Evolutionary conservation across 2,113 vertebrate species (phyloP).

Genomic region (Aleadryas rufinucha): DNA sequence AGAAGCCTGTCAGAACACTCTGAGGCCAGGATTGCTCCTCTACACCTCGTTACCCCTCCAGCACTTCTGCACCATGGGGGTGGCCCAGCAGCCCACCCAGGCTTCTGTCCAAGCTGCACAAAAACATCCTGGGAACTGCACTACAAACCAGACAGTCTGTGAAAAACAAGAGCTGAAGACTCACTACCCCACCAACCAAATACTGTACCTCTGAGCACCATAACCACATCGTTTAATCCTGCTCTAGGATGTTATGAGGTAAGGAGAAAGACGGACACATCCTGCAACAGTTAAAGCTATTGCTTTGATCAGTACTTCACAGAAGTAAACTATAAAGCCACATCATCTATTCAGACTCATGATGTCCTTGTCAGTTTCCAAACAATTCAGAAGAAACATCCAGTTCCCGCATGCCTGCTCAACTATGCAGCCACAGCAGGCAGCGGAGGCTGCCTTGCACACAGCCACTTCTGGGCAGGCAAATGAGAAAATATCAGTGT

Average conservation of each 20-base stretch:
- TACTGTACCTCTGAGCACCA: not conserved
- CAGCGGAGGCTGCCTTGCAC: not conserved
- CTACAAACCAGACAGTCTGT: not conserved
- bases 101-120: not conserved
- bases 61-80: not conserved
- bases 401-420: not conserved
- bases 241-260: not conserved
- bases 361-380: not conserved
- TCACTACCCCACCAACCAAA: not conserved
- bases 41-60: rapidly evolving
- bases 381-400: not conserved
- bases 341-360: not conserved
- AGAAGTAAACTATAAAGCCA: not conserved
- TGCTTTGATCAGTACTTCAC: not conserved
- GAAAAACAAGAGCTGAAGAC: not conserved
- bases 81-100: not conserved
- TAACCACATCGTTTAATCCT: not conserved
- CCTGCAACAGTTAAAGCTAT: not conserved
- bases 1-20: not conserved
- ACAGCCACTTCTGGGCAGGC: not conserved
- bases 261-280: not conserved
- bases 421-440: rapidly evolving
- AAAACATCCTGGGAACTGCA: not conserved
- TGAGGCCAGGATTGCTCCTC: not conserved
- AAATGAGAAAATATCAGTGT: not conserved